Evolutionary conservation across 2,113 vertebrate species (phyloP), one percentile per base, ranked within the genome.

Genomic region (Hypomesus transpacificus): DNA sequence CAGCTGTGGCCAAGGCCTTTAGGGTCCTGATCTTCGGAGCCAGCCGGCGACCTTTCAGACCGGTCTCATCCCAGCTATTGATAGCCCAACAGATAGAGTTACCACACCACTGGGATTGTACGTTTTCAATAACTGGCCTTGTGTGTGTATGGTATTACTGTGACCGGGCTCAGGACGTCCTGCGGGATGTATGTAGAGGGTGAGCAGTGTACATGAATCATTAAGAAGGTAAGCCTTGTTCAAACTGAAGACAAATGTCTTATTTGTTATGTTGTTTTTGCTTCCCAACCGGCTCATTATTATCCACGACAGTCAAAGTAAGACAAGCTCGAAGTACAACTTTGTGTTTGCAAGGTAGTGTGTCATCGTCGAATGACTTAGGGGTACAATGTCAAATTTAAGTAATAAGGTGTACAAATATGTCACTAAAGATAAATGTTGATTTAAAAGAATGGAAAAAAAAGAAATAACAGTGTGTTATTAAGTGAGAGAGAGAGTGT

Each of bases 21-120:
- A 24, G 82, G 82, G 75, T 82, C 70, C 52, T 75, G 82, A 82
- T 64, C 66, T 76, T 84, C 78, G 78, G 81, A 88, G 82, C 85
- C 82, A 66, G 84, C 77, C 66, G 68, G 56, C 79, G 90, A 90
- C 81, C 87, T 91, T 87, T 85, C 87, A 87, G 69, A 72, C 84
- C 81, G 63, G 66, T 80, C 75, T 75, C 58, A 89, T 74, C 84
- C 77, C 76, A n/a, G 75, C 71, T 85, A 91, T 87, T 88, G 86
- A 91, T 83, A 81, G 81, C 81, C 70, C 68, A 68, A 69, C 73
- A 75, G 31, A 85, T 89, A 57, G 64, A 53, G 85, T 91, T 90
- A 84, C 86, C 77, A 62, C 72, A 73, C 86, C 87, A 81, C 76
- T 69, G 82, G 82, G 86, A 87, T 78, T 85, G 85, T 90, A 79